A percentile compares a stretch with the other conserved stretches of the same genome.
Evolutionary conservation across 2,888 invertebrate species (phyloP).

Genomic region (Boloria selene): DNA sequence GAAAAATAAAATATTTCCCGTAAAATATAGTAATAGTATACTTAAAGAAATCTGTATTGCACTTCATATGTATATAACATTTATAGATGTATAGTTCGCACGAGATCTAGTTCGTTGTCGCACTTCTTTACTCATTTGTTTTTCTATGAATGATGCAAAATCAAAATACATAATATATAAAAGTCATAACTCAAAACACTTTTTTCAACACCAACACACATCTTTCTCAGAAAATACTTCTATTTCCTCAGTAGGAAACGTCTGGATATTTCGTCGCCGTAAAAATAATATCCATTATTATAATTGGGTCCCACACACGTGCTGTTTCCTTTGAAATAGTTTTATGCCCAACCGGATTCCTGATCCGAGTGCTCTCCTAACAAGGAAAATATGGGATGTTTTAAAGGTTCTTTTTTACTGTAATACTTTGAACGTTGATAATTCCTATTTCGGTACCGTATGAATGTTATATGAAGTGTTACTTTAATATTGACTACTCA

Average conservation of each 20-base stretch:
- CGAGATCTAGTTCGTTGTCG: too few relatives aligned
- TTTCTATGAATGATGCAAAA: background rate
- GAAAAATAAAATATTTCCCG: too few relatives aligned
- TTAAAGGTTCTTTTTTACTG: constrained; percentile 1
- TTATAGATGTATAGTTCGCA: too few relatives aligned
- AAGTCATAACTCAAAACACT: constrained; percentile 9
- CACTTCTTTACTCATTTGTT: too few relatives aligned
- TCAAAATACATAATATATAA: background rate
- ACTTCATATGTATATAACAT: too few relatives aligned
- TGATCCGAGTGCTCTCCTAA: constrained; percentile 19
- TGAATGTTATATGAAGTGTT: background rate
- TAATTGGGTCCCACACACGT: constrained; percentile 65
- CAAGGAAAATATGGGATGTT: constrained; percentile 16
- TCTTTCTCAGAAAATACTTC: constrained; percentile 27
- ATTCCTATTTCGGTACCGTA: background rate
- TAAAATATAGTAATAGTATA: too few relatives aligned
- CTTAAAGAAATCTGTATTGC: too few relatives aligned
- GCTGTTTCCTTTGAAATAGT: constrained; percentile 54
- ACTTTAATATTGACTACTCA: background rate
- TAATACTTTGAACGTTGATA: background rate
- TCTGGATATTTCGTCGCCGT: constrained; percentile 55
- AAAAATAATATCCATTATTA: constrained; percentile 75
- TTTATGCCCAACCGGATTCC: constrained; percentile 47
- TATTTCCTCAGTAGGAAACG: constrained; percentile 30
- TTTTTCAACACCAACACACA: constrained; percentile 21